A percentile compares a stretch with the other conserved stretches of the same genome.
Conservation (phyloP, 1,140 invertebrate genomes). For the Galleria mellonella region DNA sequence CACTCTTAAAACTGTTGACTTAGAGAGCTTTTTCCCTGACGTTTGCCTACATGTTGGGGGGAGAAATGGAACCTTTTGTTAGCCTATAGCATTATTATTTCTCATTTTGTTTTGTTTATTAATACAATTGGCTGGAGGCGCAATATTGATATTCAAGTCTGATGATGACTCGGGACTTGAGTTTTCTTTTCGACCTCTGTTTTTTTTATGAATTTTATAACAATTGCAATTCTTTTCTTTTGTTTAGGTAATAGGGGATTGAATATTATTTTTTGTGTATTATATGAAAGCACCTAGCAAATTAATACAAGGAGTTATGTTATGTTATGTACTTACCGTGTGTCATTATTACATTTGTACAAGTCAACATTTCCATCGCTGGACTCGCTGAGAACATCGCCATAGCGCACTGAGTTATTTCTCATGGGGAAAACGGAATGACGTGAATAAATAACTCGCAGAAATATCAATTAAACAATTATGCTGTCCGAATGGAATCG, state of each 20-base stretch:
- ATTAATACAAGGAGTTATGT: no score
- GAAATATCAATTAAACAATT: slow-evolving; percentile 75
- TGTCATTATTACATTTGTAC: slow-evolving; percentile 9
- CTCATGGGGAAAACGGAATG: slow-evolving; percentile 59
- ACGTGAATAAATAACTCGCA: slow-evolving; percentile 70
- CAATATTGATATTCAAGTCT: slow-evolving; percentile 74
- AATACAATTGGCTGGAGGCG: slow-evolving; percentile 72
- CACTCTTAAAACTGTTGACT: slow-evolving; percentile 45
- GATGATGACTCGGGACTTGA: slow-evolving; percentile 64
- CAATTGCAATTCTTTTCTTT: slow-evolving; percentile 52
- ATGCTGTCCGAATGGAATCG: slow-evolving; percentile 71
- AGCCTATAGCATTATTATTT: slow-evolving; percentile 73
- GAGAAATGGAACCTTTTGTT: slow-evolving; percentile 73
- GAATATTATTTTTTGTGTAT: slow-evolving; percentile 21
- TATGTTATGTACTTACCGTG: no score
- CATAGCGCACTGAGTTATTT: slow-evolving; percentile 52
- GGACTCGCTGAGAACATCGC: slow-evolving; percentile 10
- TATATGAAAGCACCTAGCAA: background rate
- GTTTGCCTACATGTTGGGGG: slow-evolving; percentile 51
- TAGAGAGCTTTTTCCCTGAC: slow-evolving; percentile 48
- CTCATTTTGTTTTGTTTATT: slow-evolving; percentile 75
- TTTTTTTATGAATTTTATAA: slow-evolving; percentile 68
- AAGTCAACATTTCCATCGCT: slow-evolving; percentile 2
- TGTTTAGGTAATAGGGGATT: slow-evolving; percentile 35
- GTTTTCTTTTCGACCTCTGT: slow-evolving; percentile 53